Base-by-base conservation (phyloP, 2,113 vertebrate genomes). In the Lipophrys pholis region DNA sequence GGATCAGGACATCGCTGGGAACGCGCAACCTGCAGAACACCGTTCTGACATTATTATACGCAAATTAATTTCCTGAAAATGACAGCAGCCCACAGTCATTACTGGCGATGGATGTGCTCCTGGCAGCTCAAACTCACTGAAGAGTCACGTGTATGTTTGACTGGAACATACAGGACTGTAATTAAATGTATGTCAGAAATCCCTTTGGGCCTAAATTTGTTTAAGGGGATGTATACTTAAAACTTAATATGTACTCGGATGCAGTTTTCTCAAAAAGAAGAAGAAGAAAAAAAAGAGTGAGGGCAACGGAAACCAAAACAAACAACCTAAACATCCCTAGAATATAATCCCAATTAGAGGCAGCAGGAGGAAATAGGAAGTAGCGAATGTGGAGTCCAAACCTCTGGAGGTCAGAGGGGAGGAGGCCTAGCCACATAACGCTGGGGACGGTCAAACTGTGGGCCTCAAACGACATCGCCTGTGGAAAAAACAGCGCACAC, bases 391-490 rank as follows among this genome's bases (percentile, higher is more conserved):
- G 45, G 76, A 88, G 80, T 90, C 90, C 92, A 93, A 86, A 99
- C 98, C 97, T 97, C 86, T 94, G 45, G 63, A 99, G 93, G 88
- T 99, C 98, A 77, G 97, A 99, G 83, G 97, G 98, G 86, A 99
- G 96, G 80, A 99, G 94, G 86, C 98, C 98, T 76, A 99, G 95
- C 98, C 98, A 99, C 93, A 95, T 93, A 83, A 97, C 84, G 52
- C 95, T 94, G 36, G 97, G 97, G 84, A 99, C 96, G 0, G 97
- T 97, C 92, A 99, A 96, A 78, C 91, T 96, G 85, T 93, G 95
- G 67, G 96, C 96, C 90, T 99, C 97, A 87, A 99, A 99, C 58
- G 97, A 97, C 98, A 99, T 97, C 6, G 97, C 94, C 98, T 99
- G 85, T 60, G 75, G 80, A 88, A 76, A 80, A 86, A 78, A 30